These are phyloP conservation scores for Hyppa rectilinea DNA, from an alignment of 2,888 invertebrate species.

Conservation along the genomic window DNA sequence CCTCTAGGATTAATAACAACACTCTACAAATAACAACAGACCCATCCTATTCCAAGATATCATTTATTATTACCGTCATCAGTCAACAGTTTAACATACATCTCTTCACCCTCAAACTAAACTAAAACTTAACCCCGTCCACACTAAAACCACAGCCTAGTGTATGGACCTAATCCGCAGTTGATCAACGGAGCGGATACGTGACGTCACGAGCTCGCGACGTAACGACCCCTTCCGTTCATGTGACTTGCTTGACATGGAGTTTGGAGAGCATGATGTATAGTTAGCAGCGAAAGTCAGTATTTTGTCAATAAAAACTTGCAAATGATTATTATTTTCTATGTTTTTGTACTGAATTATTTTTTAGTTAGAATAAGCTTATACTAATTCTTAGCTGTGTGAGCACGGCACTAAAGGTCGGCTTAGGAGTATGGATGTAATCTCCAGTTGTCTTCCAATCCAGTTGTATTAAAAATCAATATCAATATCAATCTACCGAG, in stretches of 20 bases:
- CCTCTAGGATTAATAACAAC: neutral
- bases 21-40: neutral
- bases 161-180: constrained; percentile 72
- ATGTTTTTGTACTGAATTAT: neutral
- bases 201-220: constrained; percentile 71
- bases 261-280: constrained; percentile 36
- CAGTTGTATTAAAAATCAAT: too few species aligned
- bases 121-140: neutral
- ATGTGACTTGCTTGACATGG: constrained; percentile 64
- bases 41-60: neutral
- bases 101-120: neutral
- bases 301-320: constrained; percentile 2
- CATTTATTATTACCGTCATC: neutral
- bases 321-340: neutral
- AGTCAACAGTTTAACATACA: neutral
- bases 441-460: too few species aligned
- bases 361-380: neutral
- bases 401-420: too few species aligned
- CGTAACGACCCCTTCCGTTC: constrained; percentile 67
- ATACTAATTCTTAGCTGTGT: neutral
- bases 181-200: constrained; percentile 74
- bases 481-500: too few species aligned
- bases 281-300: neutral
- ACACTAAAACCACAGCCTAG: constrained; percentile 54
- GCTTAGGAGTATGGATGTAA: neutral